Evolutionary conservation across 1,140 invertebrate species (phyloP), one percentile per base, ranked within the genome.

Genomic region (Stenopsyche tienmushanensis): DNA sequence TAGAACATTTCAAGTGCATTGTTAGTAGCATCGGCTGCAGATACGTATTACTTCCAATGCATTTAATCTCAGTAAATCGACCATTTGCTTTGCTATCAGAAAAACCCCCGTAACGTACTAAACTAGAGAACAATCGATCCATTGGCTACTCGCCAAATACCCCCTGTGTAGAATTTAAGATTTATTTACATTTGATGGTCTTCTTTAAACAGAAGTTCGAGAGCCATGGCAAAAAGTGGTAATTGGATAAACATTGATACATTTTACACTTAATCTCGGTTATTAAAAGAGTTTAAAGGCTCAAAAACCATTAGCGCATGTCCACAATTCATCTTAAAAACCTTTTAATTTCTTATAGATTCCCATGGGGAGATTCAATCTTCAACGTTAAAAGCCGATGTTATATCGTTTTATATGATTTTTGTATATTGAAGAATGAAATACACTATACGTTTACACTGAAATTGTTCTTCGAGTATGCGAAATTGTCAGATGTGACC

Each of bases 31-130:
- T 47, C 24, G 21, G 18, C 29, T 41, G 1, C n/a, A 23, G 25
- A 20, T 25, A 49, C 20, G 21, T 9, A 49, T 60, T 60, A 60
- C 42, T 60, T 60, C 57, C 57, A 42, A n/a, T 60, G 41, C 54
- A 60, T 60, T 60, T 60, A 60, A 60, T 60, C 57, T 15, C 41
- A 25, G 47, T 44, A 60, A 60, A 60, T 47, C 57, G 57, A 60
- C n/a, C 52, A 18, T 57, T 57, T 34, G 13, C 15, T 18, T 23
- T 21, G 18, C 25, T 47, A 60, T 47, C 42, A n/a, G 24, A 47
- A 47, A 5, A 9, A 20, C 5, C 13, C 47, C 10, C 23, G 1
- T 15, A 54, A 34, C 39, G 52, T 54, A 8, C 24, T 7, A 54
- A 54, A 34, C 52, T 18, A 34, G 23, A 29, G 10, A 24, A 47